Conservation (phyloP, 2,113 vertebrate genomes). For the Urocitellus parryii region DNA sequence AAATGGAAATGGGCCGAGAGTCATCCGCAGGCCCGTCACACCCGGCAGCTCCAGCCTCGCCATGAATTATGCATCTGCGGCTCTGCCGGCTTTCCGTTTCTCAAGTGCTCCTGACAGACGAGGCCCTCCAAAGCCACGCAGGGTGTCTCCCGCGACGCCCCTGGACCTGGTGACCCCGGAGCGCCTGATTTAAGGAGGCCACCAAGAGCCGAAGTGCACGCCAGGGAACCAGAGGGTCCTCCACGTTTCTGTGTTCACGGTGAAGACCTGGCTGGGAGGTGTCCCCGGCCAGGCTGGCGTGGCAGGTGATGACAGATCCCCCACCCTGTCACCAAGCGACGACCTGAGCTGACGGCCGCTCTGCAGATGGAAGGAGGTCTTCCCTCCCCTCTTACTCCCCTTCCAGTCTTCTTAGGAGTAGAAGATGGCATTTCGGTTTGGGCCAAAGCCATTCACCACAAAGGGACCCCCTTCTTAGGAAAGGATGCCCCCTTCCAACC, state of each 20-base stretch:
- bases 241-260: fast-evolving
- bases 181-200: neutral
- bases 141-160: fast-evolving
- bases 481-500: neutral
- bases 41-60: fast-evolving
- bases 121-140: neutral
- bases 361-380: neutral
- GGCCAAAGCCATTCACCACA: neutral
- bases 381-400: neutral
- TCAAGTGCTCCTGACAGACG: neutral
- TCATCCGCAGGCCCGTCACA: neutral
- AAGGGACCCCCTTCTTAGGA: neutral
- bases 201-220: neutral
- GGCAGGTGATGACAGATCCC: too few relatives aligned
- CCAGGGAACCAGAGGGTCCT: fast-evolving
- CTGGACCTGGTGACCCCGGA: neutral
- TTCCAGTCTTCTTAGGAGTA: neutral
- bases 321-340: neutral
- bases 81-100: neutral
- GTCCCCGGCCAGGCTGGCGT: neutral
- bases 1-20: fast-evolving
- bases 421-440: neutral
- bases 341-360: neutral
- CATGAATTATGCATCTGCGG: neutral
- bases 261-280: neutral